Base-by-base conservation (phyloP, 2,113 vertebrate species). In the Brachypodius melanocephalos region DNA sequence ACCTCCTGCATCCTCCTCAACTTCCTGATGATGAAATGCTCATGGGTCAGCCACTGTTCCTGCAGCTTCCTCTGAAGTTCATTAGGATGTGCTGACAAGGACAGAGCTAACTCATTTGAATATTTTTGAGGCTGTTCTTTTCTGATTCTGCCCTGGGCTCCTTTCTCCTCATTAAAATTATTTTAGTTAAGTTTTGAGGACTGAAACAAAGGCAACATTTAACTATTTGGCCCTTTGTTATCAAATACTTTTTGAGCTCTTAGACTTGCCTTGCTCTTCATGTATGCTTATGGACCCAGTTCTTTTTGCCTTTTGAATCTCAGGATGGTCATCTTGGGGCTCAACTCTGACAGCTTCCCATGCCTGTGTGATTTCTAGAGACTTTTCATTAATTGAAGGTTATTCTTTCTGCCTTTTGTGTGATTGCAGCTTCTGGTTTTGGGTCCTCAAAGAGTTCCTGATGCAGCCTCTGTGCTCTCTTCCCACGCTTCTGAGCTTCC, bases 111-210 rank as follows among this genome's bases (percentile, higher is more conserved):
- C 57, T 90, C 6, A 4, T 95, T 88, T 93, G 78, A 92, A 62
- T 94, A 49, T 74, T 90, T 94, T 58, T 69, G 46, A 92, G 76
- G 57, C 57, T 90, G 34, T 78, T 93, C 46, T 94, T 86, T 84
- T 84, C 73, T 62, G 43, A 78, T 92, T 81, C 65, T 87, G 95
- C 92, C 86, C 68, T 78, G 65, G 83, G 91, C 92, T 92, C 45
- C 65, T 81, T 91, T 89, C 29, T 95, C 73, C 83, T 95, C 93
- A 90, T 97, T 96, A 96, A 97, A 95, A 95, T 87, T 92, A 87
- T 84, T 93, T 80, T 38, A 62, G 79, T 83, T 86, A 63, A 36
- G n/a, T 88, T 97, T 89, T 89, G 83, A 95, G 63, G 76, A 86
- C 61, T 72, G 68, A 89, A 90, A 93, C 52, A 93, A 95, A 95